phyloP scores from a whole-genome alignment of 2,797 vertebrate genomes.

The Gymnoscopelus braueri region DNA sequence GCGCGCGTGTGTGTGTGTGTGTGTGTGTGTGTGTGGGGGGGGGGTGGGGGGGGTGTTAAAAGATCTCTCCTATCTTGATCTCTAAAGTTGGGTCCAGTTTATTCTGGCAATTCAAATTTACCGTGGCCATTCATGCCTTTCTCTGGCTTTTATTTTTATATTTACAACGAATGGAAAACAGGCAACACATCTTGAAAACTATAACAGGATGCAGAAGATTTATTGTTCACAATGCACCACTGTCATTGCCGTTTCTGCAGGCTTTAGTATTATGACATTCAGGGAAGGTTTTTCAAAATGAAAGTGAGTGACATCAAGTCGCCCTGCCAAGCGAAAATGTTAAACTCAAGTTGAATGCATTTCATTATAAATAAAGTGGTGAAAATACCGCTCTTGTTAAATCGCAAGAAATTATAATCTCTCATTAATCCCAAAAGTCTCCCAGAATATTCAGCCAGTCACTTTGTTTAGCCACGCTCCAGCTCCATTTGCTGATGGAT shows the following conservation, averaged over 20 bases:
- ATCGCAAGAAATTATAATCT: not conserved
- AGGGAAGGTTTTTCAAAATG: not conserved
- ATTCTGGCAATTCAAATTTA: not conserved
- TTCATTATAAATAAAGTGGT: no score
- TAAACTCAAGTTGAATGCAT: no score
- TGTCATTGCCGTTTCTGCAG: no score
- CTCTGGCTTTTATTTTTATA: not conserved
- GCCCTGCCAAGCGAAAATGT: not conserved
- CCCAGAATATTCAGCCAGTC: conserved; percentile 10
- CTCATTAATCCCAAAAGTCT: conserved; percentile 30
- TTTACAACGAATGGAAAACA: not conserved
- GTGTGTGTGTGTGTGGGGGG: conserved; percentile 7
- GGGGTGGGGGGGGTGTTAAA: not conserved
- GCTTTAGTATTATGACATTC: no score
- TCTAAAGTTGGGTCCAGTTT: no score
- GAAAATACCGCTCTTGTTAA: not conserved
- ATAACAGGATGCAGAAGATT: not conserved
- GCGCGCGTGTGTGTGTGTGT: not conserved
- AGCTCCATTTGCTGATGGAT: conserved; percentile 9
- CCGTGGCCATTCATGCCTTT: not conserved
- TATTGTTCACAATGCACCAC: no score
- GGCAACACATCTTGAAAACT: not conserved
- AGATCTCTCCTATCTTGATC: not conserved
- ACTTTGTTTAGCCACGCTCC: conserved; percentile 20
- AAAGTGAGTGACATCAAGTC: not conserved